Evolutionary conservation across 2,888 invertebrate genomes (phyloP), one percentile per base, ranked within the genome.

Genomic region (Mythimna albipuncta): DNA sequence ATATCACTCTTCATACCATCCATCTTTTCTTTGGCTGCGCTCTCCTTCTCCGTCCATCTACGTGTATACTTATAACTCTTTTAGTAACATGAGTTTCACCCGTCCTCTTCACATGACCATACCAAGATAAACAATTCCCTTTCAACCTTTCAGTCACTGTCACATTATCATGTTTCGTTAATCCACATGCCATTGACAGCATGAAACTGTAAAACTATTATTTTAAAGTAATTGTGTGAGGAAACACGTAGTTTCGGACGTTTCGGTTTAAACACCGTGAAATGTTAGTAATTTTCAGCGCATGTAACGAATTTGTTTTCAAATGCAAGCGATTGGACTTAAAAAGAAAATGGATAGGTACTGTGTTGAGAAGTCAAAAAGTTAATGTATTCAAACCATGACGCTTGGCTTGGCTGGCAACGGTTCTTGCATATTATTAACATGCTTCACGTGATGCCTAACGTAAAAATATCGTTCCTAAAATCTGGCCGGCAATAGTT

Each of bases 211-310:
- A 66, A 32, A 52, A 63, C 52, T 66, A 11, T 57, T 62, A 74
- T 72, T 65, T 26, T 38, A 21, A 16, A 19, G 41, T 52, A 75
- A 75, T 64, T 55, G 52, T 54, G 10, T 55, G 0, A 64, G 50
- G 44, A 58, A 67, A 55, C 32, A 21, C 32, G 41, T 71, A 21
- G 38, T 72, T 77, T 63, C 32, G 63, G n/a, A 21, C 5, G 13
- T 32, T 44, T 52, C n/a, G 6, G 3, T 21, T 19, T 41, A 54
- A 74, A 41, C 9, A 61, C 61, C 59, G 52, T 61, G 10, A 54
- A 75, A 75, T 75, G 19, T 74, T 47, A 55, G 7, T 38, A 47
- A 21, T 55, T 67, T 54, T 38, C 38, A 61, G 6, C 47, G 35
- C 9, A 6, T 10, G 16, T 59, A 47, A 38, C 26, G 26, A 59